These are phyloP conservation scores for Vanessa cardui DNA, from an alignment of 2,888 invertebrate genomes.

Conservation along the genomic window DNA sequence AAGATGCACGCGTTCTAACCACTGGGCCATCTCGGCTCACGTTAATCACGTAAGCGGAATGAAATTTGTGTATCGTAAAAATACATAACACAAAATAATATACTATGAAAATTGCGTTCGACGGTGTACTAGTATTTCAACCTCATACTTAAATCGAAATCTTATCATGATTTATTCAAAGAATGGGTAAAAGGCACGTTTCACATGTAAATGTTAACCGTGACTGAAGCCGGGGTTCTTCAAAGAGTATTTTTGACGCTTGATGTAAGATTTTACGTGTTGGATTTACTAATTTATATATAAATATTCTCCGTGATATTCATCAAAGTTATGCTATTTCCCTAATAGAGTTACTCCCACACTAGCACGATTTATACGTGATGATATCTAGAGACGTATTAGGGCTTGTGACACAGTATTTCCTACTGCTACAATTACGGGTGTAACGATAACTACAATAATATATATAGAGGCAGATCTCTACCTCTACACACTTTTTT, in stretches of 20 bases:
- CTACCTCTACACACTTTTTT: no score
- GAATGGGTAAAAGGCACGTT: constrained; percentile 26
- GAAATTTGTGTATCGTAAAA: no score
- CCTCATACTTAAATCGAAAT: constrained; percentile 27
- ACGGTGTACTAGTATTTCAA: constrained; percentile 7
- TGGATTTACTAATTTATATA: constrained; percentile 23
- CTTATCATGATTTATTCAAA: constrained; percentile 37
- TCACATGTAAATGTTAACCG: constrained; percentile 35
- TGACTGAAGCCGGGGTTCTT: constrained; percentile 17
- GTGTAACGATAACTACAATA: no score
- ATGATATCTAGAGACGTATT: no score
- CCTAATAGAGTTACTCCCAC: no score
- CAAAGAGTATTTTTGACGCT: constrained; percentile 36
- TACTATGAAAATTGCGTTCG: not conserved
- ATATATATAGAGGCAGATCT: no score
- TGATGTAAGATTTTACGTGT: constrained; percentile 34
- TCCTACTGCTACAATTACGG: no score
- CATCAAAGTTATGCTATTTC: not conserved
- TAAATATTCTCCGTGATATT: not conserved
- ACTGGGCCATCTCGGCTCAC: no score
- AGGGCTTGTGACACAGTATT: no score
- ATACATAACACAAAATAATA: not conserved
- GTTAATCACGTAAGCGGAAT: no score
- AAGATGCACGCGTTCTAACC: no score
- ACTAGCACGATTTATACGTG: no score